A percentile compares a stretch with the other conserved stretches of the same genome.
Conservation (phyloP, 1,140 invertebrate genomes). For the Sesamia nonagrioides region DNA sequence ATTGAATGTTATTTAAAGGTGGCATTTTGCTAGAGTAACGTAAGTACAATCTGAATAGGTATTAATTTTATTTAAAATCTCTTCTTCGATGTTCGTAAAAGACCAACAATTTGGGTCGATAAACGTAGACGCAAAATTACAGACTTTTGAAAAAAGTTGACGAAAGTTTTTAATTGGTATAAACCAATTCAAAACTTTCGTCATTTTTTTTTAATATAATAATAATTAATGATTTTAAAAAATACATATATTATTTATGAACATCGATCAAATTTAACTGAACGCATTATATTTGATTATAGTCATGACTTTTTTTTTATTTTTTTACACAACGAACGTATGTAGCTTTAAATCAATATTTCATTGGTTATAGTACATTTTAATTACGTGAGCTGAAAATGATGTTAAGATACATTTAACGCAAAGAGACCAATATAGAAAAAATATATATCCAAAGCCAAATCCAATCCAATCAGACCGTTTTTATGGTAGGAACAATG, state of each 20-base stretch:
- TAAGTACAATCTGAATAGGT: constrained; percentile 55
- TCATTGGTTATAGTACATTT: background rate
- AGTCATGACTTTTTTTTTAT: constrained; percentile 13
- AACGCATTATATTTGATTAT: constrained; percentile 16
- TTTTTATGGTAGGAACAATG: no score
- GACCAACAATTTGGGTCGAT: background rate
- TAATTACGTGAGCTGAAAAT: background rate
- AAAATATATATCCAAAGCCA: no score
- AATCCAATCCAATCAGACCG: no score
- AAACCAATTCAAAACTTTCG: background rate
- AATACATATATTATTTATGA: background rate
- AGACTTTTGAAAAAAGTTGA: background rate
- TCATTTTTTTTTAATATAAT: no score
- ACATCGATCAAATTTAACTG: constrained; percentile 17
- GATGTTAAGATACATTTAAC: background rate
- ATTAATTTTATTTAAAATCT: constrained; percentile 16
- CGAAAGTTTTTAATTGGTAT: background rate
- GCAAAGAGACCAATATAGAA: no score
- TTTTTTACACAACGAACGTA: background rate
- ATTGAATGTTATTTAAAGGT: constrained; percentile 63
- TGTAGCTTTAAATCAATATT: background rate
- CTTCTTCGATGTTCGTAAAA: constrained; percentile 14
- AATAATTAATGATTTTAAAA: no score
- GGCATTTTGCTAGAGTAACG: constrained; percentile 69
- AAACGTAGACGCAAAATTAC: background rate